Percentiles rank a stretch among this genome's conserved stretches.
phyloP scores from a whole-genome alignment of 37 sponge, comb jelly and placozoan genomes.

The Aphrocallistes beatrix region DNA sequence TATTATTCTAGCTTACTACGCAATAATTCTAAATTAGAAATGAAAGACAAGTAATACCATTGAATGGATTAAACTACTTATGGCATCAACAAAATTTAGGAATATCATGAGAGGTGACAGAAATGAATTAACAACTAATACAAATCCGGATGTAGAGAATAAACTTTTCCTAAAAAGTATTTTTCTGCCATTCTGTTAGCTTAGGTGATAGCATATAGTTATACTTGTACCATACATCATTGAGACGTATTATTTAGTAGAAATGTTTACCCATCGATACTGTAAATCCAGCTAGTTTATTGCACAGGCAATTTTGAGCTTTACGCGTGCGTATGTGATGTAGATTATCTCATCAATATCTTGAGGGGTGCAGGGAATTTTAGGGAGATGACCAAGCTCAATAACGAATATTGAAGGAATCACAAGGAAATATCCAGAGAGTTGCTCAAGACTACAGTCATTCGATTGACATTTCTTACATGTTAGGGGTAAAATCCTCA shows the following conservation, averaged over 20 bases:
- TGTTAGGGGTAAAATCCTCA: neutral
- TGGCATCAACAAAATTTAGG: too few species aligned
- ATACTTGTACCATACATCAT: neutral
- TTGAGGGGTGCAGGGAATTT: neutral
- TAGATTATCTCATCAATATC: neutral
- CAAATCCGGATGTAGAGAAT: neutral
- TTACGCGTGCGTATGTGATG: neutral
- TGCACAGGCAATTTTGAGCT: too few species aligned
- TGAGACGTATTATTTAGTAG: neutral
- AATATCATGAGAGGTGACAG: too few species aligned
- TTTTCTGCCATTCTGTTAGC: neutral
- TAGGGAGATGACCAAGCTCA: slow-evolving; percentile 10
- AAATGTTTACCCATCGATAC: neutral
- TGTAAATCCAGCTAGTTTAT: neutral
- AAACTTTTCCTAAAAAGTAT: neutral
- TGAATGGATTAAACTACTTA: too few species aligned
- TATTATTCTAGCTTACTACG: too few species aligned
- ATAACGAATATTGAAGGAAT: neutral
- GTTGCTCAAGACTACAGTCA: neutral
- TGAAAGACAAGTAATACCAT: too few species aligned
- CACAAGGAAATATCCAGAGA: neutral
- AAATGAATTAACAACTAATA: too few species aligned
- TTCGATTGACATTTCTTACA: neutral
- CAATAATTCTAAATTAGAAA: too few species aligned
- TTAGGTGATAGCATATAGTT: neutral